A percentile compares a stretch with the other conserved stretches of the same genome.
Evolutionary conservation across 2,888 invertebrate genomes (phyloP).

Genomic region (Steinernema carpocapsae): DNA sequence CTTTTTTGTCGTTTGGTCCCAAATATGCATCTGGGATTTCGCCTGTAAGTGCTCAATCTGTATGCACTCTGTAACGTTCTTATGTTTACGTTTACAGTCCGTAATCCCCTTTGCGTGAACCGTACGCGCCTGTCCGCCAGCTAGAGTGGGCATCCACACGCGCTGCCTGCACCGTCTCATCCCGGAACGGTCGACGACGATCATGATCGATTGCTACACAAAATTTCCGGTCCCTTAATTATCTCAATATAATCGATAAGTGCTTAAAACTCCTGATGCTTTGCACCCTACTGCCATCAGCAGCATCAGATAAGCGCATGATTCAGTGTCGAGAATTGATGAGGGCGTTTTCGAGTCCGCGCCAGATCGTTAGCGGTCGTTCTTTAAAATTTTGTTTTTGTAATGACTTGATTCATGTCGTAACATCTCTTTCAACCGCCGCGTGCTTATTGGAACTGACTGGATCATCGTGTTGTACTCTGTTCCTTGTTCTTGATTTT

Average conservation of each 20-base stretch:
- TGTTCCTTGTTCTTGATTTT: background rate
- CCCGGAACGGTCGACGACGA: no score
- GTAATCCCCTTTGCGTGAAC: conserved; percentile 20
- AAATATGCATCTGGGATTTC: no score
- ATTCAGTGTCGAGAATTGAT: conserved; percentile 1
- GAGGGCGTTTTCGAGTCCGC: conserved; percentile 1
- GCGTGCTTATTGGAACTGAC: background rate
- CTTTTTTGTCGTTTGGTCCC: background rate
- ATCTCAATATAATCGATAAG: background rate
- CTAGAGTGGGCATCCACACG: background rate
- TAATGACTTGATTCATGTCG: background rate
- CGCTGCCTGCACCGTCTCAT: background rate
- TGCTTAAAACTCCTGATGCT: background rate
- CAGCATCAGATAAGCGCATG: background rate
- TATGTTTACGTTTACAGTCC: conserved; percentile 19
- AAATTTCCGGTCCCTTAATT: background rate
- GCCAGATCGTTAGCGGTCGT: background rate
- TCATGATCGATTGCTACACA: no score
- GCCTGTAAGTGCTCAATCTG: background rate
- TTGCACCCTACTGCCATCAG: background rate
- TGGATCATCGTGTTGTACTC: no score
- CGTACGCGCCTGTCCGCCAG: conserved; percentile 3
- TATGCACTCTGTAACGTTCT: background rate
- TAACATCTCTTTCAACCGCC: background rate
- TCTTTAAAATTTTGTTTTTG: background rate